A percentile compares a stretch with the other conserved stretches of the same genome.
These are phyloP conservation scores for Saguinus midas DNA, from an alignment of 2,113 vertebrate species.

Conservation along the genomic window DNA sequence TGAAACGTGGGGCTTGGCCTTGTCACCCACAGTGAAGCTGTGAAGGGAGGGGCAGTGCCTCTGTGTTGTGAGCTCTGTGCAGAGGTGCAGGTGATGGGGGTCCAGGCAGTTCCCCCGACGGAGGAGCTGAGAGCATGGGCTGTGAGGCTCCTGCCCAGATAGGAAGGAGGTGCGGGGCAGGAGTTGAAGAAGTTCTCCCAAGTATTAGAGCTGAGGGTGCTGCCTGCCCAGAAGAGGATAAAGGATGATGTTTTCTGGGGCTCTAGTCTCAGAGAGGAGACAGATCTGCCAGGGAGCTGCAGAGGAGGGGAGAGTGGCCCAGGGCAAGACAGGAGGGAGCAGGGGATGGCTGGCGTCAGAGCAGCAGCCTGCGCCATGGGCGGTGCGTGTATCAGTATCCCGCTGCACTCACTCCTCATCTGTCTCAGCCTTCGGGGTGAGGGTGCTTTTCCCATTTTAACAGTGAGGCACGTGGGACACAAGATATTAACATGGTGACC, in stretches of 20 bases:
- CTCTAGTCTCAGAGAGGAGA: neutral
- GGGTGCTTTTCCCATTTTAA: neutral
- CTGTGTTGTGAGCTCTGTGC: rapidly evolving
- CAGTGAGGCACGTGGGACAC: neutral
- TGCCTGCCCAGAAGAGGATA: neutral
- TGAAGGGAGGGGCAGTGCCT: neutral
- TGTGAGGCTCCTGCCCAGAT: too few species aligned
- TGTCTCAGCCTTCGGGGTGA: too few species aligned
- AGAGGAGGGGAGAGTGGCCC: neutral
- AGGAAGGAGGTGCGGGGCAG: neutral
- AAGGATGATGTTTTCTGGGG: too few species aligned
- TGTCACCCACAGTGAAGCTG: rapidly evolving
- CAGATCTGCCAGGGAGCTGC: neutral
- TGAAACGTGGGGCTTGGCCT: neutral
- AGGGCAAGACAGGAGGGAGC: rapidly evolving
- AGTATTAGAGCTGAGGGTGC: rapidly evolving
- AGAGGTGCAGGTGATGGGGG: neutral
- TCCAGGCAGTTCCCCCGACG: neutral
- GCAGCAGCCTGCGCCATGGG: too few species aligned
- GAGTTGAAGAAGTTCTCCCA: too few species aligned
- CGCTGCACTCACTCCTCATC: too few species aligned
- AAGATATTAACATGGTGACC: neutral
- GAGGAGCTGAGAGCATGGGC: rapidly evolving
- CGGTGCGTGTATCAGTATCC: neutral
- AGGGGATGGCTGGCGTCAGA: too few species aligned